Evolutionary conservation across 2,797 vertebrate species (phyloP), one percentile per base, ranked within the genome.

Genomic region (Phrynocephalus forsythii): DNA sequence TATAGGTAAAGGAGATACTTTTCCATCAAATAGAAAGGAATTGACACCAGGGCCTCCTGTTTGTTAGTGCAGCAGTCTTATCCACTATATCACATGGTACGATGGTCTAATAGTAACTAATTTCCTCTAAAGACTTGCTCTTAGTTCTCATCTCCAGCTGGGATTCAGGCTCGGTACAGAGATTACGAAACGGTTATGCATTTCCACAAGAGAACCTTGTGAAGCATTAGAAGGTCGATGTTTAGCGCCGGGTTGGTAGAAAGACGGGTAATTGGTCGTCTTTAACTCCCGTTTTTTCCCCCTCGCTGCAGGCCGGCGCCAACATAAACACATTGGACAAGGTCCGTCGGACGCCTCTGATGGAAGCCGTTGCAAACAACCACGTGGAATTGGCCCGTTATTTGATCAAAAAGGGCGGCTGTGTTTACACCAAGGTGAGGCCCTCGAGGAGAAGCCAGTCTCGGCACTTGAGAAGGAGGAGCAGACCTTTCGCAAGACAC

Each of bases 291-390:
- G 3, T 9, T 15, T 30, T 26, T 8, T 33, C 33, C 33, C 10
- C 28, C 2, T 67, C 18, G 13, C 30, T 0, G 3, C 91, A 98
- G 98, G 98, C 98, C 0, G 98, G 98, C 2, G 98, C 98, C 89
- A 98, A 97, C 63, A 96, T 99, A 86, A 98, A 99, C 0, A 97
- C 98, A 0, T 96, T 97, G 84, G 98, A 99, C 95, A 99, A 98
- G 90, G 96, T 97, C 56, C 93, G 96, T 81, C 97, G 98, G 89
- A 99, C 98, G 0, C 98, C 98, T 0, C 97, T 99, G 85, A 92
- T 99, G 95, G 98, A 99, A 86, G 98, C 98, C 0, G 97, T 99
- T 77, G 97, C 98, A 86, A 98, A 98, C 94, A 98, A 98, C 91
- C 98, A 98, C 75, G 76, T 98, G 52, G 98, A 98, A 28, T 95